Evolutionary conservation across 2,113 vertebrate genomes (phyloP).

Genomic region (Gymnocephalus cernua): DNA sequence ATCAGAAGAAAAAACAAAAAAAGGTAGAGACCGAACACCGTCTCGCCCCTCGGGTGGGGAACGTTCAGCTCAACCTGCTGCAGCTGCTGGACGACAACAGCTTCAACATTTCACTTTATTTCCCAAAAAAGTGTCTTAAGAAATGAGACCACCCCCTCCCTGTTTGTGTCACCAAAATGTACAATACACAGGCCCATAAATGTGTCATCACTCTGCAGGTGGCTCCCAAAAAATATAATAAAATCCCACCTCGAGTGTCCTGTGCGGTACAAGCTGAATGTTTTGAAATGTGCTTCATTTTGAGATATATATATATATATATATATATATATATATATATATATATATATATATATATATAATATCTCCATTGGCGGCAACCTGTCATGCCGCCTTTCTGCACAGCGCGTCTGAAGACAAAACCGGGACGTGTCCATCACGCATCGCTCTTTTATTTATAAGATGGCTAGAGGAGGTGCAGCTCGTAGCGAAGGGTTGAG

Average conservation of each 20-base stretch:
- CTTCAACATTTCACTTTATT: neutral
- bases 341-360: too few relatives aligned
- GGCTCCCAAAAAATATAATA: neutral
- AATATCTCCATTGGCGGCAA: neutral
- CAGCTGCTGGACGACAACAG: neutral
- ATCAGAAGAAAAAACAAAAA: neutral
- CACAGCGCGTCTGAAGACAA: neutral
- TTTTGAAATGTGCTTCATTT: conserved; percentile 6
- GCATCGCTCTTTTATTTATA: conserved; percentile 13
- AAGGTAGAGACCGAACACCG: neutral
- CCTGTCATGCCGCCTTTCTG: neutral
- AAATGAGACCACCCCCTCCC: neutral
- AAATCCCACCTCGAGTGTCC: neutral
- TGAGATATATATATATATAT: neutral
- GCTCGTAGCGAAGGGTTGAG: neutral
- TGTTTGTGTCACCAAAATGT: neutral
- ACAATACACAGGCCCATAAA: neutral
- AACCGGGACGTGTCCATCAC: conserved; percentile 43
- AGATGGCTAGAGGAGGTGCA: neutral
- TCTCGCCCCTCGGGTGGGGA: neutral
- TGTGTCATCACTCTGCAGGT: rapidly evolving
- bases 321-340: too few relatives aligned
- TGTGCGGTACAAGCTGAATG: neutral
- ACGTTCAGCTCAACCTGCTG: neutral
- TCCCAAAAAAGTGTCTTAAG: neutral